These are phyloP conservation scores for Agrochola litura DNA, from an alignment of 2,888 invertebrate genomes.

Conservation along the genomic window DNA sequence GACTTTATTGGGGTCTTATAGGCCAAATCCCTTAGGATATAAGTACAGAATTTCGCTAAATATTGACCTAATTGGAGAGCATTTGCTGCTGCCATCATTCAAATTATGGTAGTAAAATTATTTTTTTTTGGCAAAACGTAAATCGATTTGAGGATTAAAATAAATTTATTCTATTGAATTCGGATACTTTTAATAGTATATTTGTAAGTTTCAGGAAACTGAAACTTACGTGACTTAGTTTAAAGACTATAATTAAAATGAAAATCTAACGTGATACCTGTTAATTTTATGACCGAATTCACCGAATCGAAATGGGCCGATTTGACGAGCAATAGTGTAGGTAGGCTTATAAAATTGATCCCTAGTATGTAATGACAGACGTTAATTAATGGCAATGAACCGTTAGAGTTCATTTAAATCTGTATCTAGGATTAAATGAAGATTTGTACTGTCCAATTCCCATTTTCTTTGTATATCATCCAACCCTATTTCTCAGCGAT, in stretches of 20 bases:
- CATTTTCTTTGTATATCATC: background rate
- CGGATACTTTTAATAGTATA: slow-evolving; percentile 20
- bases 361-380: background rate
- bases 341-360: background rate
- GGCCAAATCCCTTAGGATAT: slow-evolving; percentile 61
- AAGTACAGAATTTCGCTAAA: slow-evolving; percentile 51
- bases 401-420: background rate
- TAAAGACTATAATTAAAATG: background rate
- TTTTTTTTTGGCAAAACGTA: background rate
- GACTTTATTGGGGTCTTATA: slow-evolving; percentile 66
- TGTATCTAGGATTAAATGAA: background rate
- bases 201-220: background rate
- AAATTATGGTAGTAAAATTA: slow-evolving; percentile 1
- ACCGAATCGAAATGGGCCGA: background rate
- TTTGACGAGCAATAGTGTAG: background rate
- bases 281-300: background rate
- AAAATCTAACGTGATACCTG: background rate
- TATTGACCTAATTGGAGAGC: slow-evolving; percentile 50
- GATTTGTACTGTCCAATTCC: background rate
- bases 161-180: slow-evolving; percentile 29
- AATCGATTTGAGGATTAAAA: slow-evolving; percentile 20
- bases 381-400: background rate
- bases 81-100: background rate
- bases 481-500: background rate
- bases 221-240: background rate